Base-by-base conservation (phyloP, 2,888 invertebrate genomes). In the Aricia artaxerxes region DNA sequence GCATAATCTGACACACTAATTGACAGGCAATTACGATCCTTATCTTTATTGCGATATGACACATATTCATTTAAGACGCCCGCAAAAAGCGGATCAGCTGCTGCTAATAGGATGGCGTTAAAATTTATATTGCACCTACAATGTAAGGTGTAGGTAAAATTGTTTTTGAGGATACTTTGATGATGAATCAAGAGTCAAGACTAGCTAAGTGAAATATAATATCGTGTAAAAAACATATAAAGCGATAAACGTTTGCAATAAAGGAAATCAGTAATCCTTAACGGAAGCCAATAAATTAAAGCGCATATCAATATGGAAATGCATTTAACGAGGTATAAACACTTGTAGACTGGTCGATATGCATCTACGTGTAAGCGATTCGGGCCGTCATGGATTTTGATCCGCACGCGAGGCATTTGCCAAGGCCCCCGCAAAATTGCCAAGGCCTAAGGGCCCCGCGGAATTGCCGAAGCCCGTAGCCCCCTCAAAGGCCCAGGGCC, bases 401-500 rank as follows among this genome's bases (percentile, higher is more conserved):
- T 85, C 83, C 84, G 82, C 85, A 85, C 84, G 84, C 84, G 83
- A 86, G 84, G 83, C 84, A 81, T 1, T 24, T 24, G 24, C 24
- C 24, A 24, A 24, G 84, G 84, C 85, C 84, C 83, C 9, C 35
- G 69, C 35, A 13, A 69, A 69, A 69, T 69, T 69, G 69, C 69
- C 4, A 35, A 85, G 85, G 86, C 86, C 84, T 84, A 31, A 81
- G 80, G 81, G 81, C 72, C 81, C 81, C 83, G 78, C 73, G 61
- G 73, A 73, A 73, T 64, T 64, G 31, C 64, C 9, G 24, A 86
- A 85, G 86, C 86, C 84, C 84, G 7, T 81, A 80, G 81, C 82
- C 64, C 81, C 81, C 83, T 73, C 73, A 49, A 57, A 57, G 84
- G 84, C 85, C 84, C 84, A 86, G 85, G 86, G 86, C 84, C 84